Evolutionary conservation across 2,888 invertebrate genomes (phyloP).

Genomic region (Eristalis tenax): DNA sequence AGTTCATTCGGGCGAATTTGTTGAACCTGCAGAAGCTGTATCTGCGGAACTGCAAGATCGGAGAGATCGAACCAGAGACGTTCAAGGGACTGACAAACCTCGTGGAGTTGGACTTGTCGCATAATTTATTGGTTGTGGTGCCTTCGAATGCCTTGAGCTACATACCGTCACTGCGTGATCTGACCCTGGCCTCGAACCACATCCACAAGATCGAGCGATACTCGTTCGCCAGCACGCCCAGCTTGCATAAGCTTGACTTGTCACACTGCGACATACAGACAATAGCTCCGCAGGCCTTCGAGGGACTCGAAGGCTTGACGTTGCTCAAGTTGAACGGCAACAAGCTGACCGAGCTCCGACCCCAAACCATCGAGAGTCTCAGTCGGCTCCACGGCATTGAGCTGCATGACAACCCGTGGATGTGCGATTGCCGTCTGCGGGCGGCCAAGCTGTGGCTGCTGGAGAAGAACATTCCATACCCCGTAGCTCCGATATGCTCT

Average conservation of each 20-base stretch:
- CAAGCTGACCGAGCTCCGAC: slow-evolving; percentile 87
- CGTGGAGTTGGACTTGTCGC: slow-evolving; percentile 93
- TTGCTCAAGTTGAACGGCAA: slow-evolving; percentile 91
- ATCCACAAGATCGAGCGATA: slow-evolving; percentile 89
- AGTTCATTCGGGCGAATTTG: slow-evolving; percentile 90
- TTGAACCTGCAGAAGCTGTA: slow-evolving; percentile 93
- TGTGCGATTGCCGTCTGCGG: slow-evolving; percentile 92
- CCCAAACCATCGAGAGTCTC: slow-evolving; percentile 88
- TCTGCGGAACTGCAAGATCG: slow-evolving; percentile 91
- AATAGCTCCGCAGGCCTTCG: slow-evolving; percentile 89
- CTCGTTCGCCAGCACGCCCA: slow-evolving; percentile 88
- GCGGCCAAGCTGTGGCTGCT: slow-evolving; percentile 91
- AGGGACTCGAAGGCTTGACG: slow-evolving; percentile 88
- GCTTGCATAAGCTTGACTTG: slow-evolving; percentile 91
- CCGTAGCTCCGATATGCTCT: slow-evolving; percentile 90
- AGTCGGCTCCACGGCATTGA: slow-evolving; percentile 90
- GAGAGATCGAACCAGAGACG: slow-evolving; percentile 92
- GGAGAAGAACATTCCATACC: slow-evolving; percentile 88
- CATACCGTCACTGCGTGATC: slow-evolving; percentile 90
- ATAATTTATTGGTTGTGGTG: slow-evolving; percentile 90
- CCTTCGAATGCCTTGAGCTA: slow-evolving; percentile 90
- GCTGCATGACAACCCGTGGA: slow-evolving; percentile 93
- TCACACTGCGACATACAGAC: slow-evolving; percentile 91
- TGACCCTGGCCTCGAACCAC: slow-evolving; percentile 91
- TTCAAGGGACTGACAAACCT: slow-evolving; percentile 93